These are phyloP conservation scores for Opisthograptis luteolata DNA, from an alignment of 2,888 invertebrate genomes.

Conservation along the genomic window DNA sequence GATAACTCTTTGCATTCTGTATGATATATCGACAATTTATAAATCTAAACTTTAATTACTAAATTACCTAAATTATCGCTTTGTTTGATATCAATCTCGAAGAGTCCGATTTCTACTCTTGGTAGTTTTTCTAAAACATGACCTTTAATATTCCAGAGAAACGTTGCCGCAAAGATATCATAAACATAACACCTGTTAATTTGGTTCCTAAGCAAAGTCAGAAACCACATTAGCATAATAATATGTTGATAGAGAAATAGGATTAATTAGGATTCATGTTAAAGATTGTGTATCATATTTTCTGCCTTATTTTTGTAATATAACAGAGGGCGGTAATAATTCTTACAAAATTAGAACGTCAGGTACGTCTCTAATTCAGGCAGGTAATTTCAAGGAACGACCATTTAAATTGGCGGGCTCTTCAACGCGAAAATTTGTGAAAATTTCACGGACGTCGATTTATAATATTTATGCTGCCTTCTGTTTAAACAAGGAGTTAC, in stretches of 20 bases:
- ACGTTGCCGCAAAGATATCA: constrained; percentile 7
- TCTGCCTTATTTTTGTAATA: constrained; percentile 21
- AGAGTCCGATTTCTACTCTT: too few relatives aligned
- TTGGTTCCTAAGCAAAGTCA: constrained; percentile 5
- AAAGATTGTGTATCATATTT: constrained; percentile 16
- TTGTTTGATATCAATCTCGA: too few relatives aligned
- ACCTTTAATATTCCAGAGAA: too few relatives aligned
- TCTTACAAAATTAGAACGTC: constrained; percentile 26
- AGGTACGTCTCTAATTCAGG: constrained; percentile 20
- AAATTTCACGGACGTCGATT: constrained; percentile 33
- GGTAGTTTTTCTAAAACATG: too few relatives aligned
- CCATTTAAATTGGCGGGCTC: constrained; percentile 34
- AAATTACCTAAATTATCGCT: too few relatives aligned
- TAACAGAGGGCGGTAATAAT: constrained; percentile 22
- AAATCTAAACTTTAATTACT: too few relatives aligned
- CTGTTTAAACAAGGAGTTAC: constrained; percentile 46
- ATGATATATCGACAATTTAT: too few relatives aligned
- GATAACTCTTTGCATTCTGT: too few relatives aligned
- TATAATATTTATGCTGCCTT: constrained; percentile 41
- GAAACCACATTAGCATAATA: constrained; percentile 3
- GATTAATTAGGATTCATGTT: constrained; percentile 15
- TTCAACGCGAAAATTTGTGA: constrained; percentile 25
- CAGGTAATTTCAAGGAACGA: constrained; percentile 30
- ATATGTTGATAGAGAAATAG: constrained; percentile 11
- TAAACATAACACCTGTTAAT: constrained; percentile 10